Base-by-base conservation (phyloP, 2,888 invertebrate species). In the Tribolium freemani region DNA sequence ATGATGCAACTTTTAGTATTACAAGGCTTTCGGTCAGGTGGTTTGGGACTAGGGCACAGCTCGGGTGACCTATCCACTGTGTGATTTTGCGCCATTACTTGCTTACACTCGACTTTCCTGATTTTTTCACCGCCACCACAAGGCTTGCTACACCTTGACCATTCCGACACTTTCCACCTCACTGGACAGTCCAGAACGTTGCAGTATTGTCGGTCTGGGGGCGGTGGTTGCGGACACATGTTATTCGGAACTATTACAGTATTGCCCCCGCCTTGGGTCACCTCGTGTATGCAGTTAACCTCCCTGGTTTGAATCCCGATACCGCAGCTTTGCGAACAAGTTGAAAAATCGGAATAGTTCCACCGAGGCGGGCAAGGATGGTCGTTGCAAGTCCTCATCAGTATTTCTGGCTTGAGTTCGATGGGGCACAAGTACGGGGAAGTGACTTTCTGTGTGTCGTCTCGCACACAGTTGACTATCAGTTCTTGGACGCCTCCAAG, bases 331-430 rank as follows among this genome's bases (percentile, higher is more conserved):
- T 95, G 96, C 13, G 96, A 95, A 87, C 98, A 99, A 13, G 93
- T 91, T 0, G 94, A 93, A 84, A 95, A 97, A 66, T 96, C 95
- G 0, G 96, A 95, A 79, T 94, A 93, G 84, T 96, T 96, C 97
- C 97, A 97, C 79, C 96, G 91, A 0, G 98, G 97, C 1, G 97
- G 97, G 83, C 99, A 99, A 0, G 98, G 96, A 74, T 96, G 93
- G 82, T 97, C 97, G 84, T 99, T 99, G 88, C 97, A 97, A 0
- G 95, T 94, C 81, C 95, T 89, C 31, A 96, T 94, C 73, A 96
- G 89, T 57, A 95, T 94, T 84, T 97, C 96, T 0, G 97, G 97
- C 83, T 96, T 94, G 0, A 94, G 93, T 79, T 95, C 93, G 0
- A 94, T 92, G 31, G 95, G 92, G 81, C 98, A 98, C 84, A 96